phyloP scores from a whole-genome alignment of 35 echinoderm and acorn worm species.

The Chiridota heheva region DNA sequence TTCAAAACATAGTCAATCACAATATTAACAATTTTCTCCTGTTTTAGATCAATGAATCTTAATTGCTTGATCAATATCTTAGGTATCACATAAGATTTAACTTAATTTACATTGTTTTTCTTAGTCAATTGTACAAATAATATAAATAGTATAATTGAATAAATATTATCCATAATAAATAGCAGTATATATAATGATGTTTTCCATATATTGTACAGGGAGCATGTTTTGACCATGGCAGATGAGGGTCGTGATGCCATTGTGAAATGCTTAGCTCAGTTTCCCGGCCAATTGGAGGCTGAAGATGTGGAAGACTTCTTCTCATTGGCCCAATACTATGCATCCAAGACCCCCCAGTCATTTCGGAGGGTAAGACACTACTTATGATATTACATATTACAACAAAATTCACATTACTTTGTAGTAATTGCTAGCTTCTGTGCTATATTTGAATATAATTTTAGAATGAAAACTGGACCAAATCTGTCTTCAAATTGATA shows the following conservation, averaged over 20 bases:
- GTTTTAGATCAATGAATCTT: too few species aligned
- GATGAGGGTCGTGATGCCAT: constrained; percentile 50
- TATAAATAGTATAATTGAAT: neutral
- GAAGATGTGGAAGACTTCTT: constrained; percentile 96
- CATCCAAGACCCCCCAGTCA: constrained; percentile 94
- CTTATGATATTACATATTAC: neutral
- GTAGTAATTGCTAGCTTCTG: neutral
- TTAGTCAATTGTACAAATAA: too few species aligned
- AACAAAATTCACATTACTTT: neutral
- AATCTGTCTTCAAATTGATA: too few species aligned
- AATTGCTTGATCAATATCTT: too few species aligned
- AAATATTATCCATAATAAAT: too few species aligned
- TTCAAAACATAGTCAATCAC: too few species aligned
- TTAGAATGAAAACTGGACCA: neutral
- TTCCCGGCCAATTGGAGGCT: constrained; percentile 85
- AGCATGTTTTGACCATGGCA: constrained; percentile 67
- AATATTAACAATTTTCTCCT: too few species aligned
- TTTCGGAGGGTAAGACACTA: constrained; percentile 89
- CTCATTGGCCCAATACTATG: constrained; percentile 85
- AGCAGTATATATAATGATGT: too few species aligned
- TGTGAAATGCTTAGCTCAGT: constrained; percentile 64
- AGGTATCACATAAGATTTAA: too few species aligned
- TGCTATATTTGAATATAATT: neutral
- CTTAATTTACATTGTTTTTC: too few species aligned
- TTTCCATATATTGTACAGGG: constrained; percentile 46